Conservation (phyloP, 1,140 invertebrate species). For the Drosophila kepulauana region DNA sequence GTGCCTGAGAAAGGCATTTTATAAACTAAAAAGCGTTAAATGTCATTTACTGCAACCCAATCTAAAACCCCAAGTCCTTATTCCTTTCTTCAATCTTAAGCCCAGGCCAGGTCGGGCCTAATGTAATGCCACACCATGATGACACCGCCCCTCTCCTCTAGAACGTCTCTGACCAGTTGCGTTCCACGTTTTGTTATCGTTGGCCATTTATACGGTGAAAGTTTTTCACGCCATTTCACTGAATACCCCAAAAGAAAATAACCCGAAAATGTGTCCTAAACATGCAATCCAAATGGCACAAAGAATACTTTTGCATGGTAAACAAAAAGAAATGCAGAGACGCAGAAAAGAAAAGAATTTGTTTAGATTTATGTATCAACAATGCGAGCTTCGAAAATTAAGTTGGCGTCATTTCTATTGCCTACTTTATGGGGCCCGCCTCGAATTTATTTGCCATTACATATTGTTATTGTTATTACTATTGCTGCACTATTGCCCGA, state of each 20-base stretch:
- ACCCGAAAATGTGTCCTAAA: constrained; percentile 68
- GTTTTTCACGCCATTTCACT: constrained; percentile 82
- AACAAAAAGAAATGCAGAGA: constrained; percentile 17
- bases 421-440: constrained; percentile 64
- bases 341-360: constrained; percentile 41
- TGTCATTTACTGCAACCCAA: constrained; percentile 77
- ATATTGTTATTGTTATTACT: constrained; percentile 33
- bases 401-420: constrained; percentile 77
- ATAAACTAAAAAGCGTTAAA: constrained; percentile 83
- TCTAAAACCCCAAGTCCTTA: constrained; percentile 21
- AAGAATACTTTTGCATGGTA: constrained; percentile 27
- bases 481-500: constrained; percentile 59
- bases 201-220: constrained; percentile 76
- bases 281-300: constrained; percentile 65
- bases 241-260: constrained; percentile 41
- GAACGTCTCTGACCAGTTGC: background rate
- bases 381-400: constrained; percentile 63
- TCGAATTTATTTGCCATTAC: constrained; percentile 49
- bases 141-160: background rate
- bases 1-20: constrained; percentile 69
- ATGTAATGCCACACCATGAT: constrained; percentile 33
- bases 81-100: background rate
- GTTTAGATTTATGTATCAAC: constrained; percentile 78
- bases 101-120: constrained; percentile 43
- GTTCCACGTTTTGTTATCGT: constrained; percentile 32